These are phyloP conservation scores for Chydorus sphaericus DNA, from an alignment of 2,888 invertebrate genomes.

Conservation along the genomic window DNA sequence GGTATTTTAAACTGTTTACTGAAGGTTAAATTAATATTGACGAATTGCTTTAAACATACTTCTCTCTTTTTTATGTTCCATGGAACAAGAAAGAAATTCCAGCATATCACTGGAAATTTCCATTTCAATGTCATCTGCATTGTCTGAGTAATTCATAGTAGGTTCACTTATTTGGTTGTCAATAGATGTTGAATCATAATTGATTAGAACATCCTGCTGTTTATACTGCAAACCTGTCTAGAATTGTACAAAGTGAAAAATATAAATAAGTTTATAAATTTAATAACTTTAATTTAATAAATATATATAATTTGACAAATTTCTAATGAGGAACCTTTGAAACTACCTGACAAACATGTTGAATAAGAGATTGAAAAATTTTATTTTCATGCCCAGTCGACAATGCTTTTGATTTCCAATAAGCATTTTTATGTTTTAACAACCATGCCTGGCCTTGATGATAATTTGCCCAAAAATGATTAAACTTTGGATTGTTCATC, in stretches of 20 bases:
- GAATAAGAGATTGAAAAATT: neutral
- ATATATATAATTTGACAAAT: neutral
- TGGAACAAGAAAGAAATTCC: slow-evolving; percentile 43
- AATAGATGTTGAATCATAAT: neutral
- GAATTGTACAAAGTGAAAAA: neutral
- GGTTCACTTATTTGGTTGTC: neutral
- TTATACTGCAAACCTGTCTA: neutral
- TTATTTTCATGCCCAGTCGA: neutral
- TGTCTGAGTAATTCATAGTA: neutral
- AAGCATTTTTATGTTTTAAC: slow-evolving; percentile 5
- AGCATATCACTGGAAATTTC: slow-evolving; percentile 48
- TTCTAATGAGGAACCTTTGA: too few relatives aligned
- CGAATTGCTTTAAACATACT: slow-evolving; percentile 20
- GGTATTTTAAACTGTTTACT: neutral
- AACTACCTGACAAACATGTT: neutral
- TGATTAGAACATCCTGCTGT: neutral
- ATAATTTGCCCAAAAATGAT: slow-evolving; percentile 9
- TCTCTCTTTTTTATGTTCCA: slow-evolving; percentile 36
- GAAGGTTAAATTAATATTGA: neutral
- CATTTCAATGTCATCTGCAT: slow-evolving; percentile 33
- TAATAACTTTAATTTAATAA: neutral
- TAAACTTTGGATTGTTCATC: slow-evolving; percentile 1
- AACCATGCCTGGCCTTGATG: slow-evolving; percentile 7
- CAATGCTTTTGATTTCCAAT: slow-evolving; percentile 13
- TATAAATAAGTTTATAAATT: neutral